Conservation (phyloP, 2,888 invertebrate genomes). For the Choreutis nemorana region DNA sequence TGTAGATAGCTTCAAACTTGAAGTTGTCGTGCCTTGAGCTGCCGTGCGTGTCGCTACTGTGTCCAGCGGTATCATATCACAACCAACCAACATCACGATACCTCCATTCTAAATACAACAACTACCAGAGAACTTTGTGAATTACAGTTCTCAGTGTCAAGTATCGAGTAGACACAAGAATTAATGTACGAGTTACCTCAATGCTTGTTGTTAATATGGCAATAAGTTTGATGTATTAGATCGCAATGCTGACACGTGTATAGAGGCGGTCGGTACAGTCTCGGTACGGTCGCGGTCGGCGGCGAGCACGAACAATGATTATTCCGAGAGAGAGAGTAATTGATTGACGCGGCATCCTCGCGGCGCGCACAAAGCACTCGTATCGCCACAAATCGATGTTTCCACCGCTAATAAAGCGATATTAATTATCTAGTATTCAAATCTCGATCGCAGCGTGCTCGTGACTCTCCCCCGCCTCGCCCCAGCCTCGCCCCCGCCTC, state of each 20-base stretch:
- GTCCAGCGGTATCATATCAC: slow-evolving; percentile 1
- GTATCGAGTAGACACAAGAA: no score
- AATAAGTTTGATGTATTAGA: no score
- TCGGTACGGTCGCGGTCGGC: slow-evolving; percentile 4
- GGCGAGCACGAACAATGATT: slow-evolving; percentile 7
- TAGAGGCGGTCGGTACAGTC: background rate
- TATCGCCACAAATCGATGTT: slow-evolving; percentile 60
- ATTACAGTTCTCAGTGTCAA: no score
- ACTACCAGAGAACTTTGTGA: no score
- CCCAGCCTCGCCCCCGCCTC: slow-evolving; percentile 15
- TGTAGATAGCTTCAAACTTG: background rate
- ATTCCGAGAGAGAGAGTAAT: slow-evolving; percentile 22
- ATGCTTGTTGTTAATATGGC: no score
- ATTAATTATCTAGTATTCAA: slow-evolving; percentile 66
- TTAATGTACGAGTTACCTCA: no score
- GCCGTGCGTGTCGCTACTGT: background rate
- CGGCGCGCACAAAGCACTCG: slow-evolving; percentile 45
- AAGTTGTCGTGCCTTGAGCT: background rate
- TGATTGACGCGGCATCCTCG: slow-evolving; percentile 20
- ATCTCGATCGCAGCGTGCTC: slow-evolving; percentile 47
- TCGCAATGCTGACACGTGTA: no score
- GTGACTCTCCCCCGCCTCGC: slow-evolving; percentile 42
- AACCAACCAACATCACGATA: background rate
- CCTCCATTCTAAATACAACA: no score
- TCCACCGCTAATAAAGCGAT: slow-evolving; percentile 60